Evolutionary conservation across 1,140 invertebrate species (phyloP), one percentile per base, ranked within the genome.

Genomic region (Akabosia matsudoensis): DNA sequence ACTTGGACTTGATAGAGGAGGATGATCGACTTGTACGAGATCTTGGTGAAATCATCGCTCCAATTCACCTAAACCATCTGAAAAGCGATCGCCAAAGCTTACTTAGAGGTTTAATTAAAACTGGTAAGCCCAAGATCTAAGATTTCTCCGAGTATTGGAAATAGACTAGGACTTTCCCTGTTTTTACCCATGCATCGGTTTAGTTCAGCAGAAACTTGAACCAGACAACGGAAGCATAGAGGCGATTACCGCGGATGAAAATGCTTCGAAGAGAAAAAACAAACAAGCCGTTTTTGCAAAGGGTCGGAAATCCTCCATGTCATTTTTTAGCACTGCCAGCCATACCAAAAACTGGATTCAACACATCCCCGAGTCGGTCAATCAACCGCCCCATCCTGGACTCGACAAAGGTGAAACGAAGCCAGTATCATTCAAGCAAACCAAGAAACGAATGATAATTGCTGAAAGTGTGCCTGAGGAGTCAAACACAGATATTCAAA

Each of bases 41-140:
- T 34, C 24, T 72, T 3, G 70, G 70, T 7, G 70, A 72, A 72
- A 72, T 72, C 22, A 13, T 72, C 4, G 37, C 26, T n/a, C 70
- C 70, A 2, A 24, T 72, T 24, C 33, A 72, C 2, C 3, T 72
- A 7, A 24, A 72, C 45, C 3, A 51, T 28, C 33, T 72, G 2
- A 34, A 72, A 45, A 72, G 70, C 24, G 37, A 72, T 45, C 24
- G 37, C 18, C 10, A 45, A 45, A 45, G 33, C 18, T 18, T 72
- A 18, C 22, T 72, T 2, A 72, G 45, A 72, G 70, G 30, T 37
- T 37, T 45, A 22, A 13, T 72, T n/a, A 34, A 33, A 45, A 28
- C 4, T 34, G 70, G 70, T 72, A 24, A 72, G 37, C 13, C 7
- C n/a, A n/a, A n/a, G n/a, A n/a, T n/a, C n/a, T n/a, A 52, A 14